Conservation (phyloP, 2,797 vertebrate species). For the Alauda arvensis region DNA sequence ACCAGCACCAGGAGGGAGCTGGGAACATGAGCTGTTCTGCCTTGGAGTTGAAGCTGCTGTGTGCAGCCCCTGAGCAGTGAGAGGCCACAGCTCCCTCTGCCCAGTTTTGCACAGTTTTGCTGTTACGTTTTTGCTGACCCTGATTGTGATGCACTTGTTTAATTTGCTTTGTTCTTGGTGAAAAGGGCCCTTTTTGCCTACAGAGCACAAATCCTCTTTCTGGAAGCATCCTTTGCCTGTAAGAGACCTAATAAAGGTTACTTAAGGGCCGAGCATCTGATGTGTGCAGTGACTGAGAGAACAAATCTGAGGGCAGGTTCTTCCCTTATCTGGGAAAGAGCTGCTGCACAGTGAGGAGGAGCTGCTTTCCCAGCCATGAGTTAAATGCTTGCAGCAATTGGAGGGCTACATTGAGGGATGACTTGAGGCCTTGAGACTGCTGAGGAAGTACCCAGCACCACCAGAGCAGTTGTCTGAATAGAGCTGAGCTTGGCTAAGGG, state of each 20-base stretch:
- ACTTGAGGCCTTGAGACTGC: background rate
- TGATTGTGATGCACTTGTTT: background rate
- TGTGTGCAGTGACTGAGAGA: background rate
- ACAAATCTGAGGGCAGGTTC: background rate
- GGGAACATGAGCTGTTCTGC: background rate
- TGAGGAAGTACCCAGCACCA: background rate
- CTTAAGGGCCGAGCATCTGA: background rate
- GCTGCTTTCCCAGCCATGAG: background rate
- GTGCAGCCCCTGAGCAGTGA: background rate
- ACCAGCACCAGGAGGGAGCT: background rate
- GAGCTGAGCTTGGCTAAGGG: background rate
- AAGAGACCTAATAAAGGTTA: slow-evolving; percentile 15
- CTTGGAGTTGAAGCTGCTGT: background rate
- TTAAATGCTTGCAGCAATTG: background rate
- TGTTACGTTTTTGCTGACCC: background rate
- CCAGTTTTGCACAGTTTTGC: background rate
- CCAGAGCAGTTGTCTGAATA: background rate
- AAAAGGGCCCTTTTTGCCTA: background rate
- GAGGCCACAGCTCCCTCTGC: background rate
- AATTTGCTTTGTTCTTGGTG: background rate
- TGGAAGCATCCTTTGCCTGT: background rate
- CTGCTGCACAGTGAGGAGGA: background rate
- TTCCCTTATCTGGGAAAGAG: background rate
- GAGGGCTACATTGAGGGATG: background rate
- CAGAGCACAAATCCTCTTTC: background rate